A percentile compares a stretch with the other conserved stretches of the same genome.
Evolutionary conservation across 2,888 invertebrate species (phyloP).

Genomic region (Drosophila vallismaia): DNA sequence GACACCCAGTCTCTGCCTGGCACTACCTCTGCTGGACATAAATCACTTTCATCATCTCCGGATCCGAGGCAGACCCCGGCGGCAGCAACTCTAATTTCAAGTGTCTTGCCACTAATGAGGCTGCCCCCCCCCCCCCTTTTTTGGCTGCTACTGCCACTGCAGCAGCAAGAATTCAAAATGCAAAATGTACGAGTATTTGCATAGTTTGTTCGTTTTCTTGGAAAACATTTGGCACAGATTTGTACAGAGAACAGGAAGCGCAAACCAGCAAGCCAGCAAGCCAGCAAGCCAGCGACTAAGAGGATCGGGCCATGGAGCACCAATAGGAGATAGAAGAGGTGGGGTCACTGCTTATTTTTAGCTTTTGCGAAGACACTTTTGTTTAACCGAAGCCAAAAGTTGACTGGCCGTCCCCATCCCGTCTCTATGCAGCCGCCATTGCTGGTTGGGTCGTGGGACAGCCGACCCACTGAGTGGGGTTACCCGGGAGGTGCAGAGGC

Average conservation of each 20-base stretch:
- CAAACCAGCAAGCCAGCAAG: conserved; percentile 13
- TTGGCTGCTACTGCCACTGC: conserved; percentile 13
- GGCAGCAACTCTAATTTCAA: conserved; percentile 44
- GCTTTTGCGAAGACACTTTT: conserved; percentile 40
- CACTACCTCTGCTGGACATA: conserved; percentile 49
- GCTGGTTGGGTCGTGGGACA: conserved; percentile 38
- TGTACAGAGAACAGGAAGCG: conserved; percentile 64
- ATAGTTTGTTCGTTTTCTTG: conserved; percentile 42
- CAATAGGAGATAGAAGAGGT: background rate
- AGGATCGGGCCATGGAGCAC: conserved; percentile 30
- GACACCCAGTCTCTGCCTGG: conserved; percentile 46
- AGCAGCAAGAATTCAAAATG: conserved; percentile 41
- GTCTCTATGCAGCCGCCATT: conserved; percentile 9
- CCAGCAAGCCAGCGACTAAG: conserved; percentile 19
- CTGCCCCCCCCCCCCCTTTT: conserved; percentile 30
- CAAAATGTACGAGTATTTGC: conserved; percentile 41
- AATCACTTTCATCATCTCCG: conserved; percentile 75
- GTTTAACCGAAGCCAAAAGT: conserved; percentile 48
- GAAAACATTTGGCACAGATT: conserved; percentile 69
- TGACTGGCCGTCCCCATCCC: conserved; percentile 41
- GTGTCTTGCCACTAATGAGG: conserved; percentile 47
- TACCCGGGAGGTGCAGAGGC: background rate
- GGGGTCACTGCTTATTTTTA: conserved; percentile 41
- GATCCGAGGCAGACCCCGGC: background rate
- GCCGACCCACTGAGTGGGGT: conserved; percentile 29